Evolutionary conservation across 2,888 invertebrate species (phyloP).

Genomic region (Hoplodrina ambigua): DNA sequence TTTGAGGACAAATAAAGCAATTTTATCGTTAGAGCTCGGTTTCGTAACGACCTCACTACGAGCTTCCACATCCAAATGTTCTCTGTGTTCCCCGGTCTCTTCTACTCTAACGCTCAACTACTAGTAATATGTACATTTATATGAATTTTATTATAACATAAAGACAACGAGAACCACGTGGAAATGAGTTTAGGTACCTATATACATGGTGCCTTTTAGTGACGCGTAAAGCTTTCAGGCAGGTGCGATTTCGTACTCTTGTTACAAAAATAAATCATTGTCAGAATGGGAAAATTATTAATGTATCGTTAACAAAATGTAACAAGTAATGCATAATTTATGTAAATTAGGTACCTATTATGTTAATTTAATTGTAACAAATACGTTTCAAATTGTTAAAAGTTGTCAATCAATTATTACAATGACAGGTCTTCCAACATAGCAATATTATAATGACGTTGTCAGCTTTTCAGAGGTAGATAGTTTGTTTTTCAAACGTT

Average conservation of each 20-base stretch:
- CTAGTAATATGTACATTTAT: conserved; percentile 31
- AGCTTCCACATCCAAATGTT: conserved; percentile 23
- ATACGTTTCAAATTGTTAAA: too few relatives aligned
- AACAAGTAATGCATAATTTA: neutral
- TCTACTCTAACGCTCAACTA: conserved; percentile 6
- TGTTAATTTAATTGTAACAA: too few relatives aligned
- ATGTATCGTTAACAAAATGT: neutral
- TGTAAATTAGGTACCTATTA: too few relatives aligned
- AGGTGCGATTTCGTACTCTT: neutral
- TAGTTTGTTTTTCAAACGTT: neutral
- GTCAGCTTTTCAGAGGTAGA: neutral
- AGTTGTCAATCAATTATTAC: too few relatives aligned
- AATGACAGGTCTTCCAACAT: too few relatives aligned
- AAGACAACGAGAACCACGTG: conserved; percentile 36
- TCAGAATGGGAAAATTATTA: neutral
- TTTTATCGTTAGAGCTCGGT: conserved; percentile 39
- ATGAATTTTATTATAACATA: conserved; percentile 25
- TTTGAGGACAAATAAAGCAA: conserved; percentile 40
- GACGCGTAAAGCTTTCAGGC: conserved; percentile 8
- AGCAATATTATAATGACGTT: neutral
- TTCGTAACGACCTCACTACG: conserved; percentile 20
- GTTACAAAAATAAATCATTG: neutral
- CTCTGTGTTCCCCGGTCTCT: conserved; percentile 14
- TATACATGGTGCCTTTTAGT: conserved; percentile 8
- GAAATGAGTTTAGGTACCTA: conserved; percentile 9